Conservation (phyloP, 2,888 invertebrate genomes). For the Lasius fuliginosus region DNA sequence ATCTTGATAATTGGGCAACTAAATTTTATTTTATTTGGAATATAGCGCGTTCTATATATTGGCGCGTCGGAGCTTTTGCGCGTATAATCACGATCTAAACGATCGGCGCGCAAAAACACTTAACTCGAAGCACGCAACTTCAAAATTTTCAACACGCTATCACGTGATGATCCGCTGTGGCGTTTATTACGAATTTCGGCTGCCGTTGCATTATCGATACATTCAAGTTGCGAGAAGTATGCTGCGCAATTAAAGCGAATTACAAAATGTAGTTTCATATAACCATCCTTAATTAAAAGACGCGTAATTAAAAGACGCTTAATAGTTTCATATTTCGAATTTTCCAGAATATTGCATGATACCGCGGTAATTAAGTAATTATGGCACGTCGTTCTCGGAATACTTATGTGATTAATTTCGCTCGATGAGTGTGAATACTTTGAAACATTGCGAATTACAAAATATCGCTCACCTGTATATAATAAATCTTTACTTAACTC, state of each 20-base stretch:
- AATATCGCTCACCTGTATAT: not conserved
- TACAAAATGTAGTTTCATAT: conserved; percentile 19
- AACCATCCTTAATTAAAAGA: not conserved
- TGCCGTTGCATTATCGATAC: not conserved
- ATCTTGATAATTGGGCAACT: conserved; percentile 48
- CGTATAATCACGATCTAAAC: conserved; percentile 37
- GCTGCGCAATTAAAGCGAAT: not conserved
- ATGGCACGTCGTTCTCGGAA: not conserved
- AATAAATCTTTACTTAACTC: not conserved
- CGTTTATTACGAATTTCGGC: conserved; percentile 12
- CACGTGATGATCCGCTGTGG: not conserved
- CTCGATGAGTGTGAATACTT: not conserved
- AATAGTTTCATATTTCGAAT: not conserved
- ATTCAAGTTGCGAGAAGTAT: conserved; percentile 14
- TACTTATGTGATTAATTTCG: conserved; percentile 10
- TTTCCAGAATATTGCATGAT: conserved; percentile 10
- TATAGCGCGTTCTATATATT: not conserved
- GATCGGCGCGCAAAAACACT: conserved; percentile 29
- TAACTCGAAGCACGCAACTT: not conserved
- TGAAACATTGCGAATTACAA: not conserved
- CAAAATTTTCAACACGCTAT: conserved; percentile 24
- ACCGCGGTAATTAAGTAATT: not conserved
- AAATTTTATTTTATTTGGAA: conserved; percentile 45
- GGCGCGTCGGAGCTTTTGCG: conserved; percentile 17
- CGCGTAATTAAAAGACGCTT: conserved; percentile 26